phyloP scores from a whole-genome alignment of 2,113 vertebrate genomes.

The Oryzias javanicus region DNA sequence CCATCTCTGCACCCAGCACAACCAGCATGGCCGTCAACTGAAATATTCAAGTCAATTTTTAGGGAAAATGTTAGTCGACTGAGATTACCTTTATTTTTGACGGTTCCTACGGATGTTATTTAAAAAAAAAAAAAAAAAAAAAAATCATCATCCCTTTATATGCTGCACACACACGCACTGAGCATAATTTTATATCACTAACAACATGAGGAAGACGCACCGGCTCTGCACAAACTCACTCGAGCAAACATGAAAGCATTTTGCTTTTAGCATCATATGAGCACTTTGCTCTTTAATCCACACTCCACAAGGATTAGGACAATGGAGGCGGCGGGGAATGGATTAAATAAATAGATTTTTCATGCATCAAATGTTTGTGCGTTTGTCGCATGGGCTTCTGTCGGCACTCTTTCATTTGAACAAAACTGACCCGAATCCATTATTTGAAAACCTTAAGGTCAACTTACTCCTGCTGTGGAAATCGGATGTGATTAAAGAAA shows the following conservation, averaged over 20 bases:
- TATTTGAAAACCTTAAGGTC: slow-evolving; percentile 9
- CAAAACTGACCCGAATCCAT: slow-evolving; percentile 32
- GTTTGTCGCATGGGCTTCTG: slow-evolving; percentile 40
- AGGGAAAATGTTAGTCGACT: too few relatives aligned
- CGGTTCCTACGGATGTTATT: too few relatives aligned
- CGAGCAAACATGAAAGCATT: slow-evolving; percentile 47
- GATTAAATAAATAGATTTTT: slow-evolving; percentile 68
- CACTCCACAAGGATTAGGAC: slow-evolving; percentile 72
- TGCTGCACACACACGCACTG: too few relatives aligned
- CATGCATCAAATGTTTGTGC: slow-evolving; percentile 57
- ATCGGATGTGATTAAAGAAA: background rate
- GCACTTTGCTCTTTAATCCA: slow-evolving; percentile 76
- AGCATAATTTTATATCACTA: too few relatives aligned
- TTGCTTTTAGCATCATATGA: slow-evolving; percentile 61
- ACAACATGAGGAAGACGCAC: too few relatives aligned
- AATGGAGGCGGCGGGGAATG: slow-evolving; percentile 64
- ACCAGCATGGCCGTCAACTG: slow-evolving; percentile 26
- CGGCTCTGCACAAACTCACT: too few relatives aligned
- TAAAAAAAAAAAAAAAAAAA: too few relatives aligned
- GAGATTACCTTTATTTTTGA: too few relatives aligned
- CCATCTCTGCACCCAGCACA: slow-evolving; percentile 46
- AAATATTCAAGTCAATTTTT: too few relatives aligned
- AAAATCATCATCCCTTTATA: too few relatives aligned
- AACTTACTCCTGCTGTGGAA: slow-evolving; percentile 2
- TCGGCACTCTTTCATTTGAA: slow-evolving; percentile 24